Evolutionary conservation across 2,888 invertebrate species (phyloP), one percentile per base, ranked within the genome.

Genomic region (Oligia strigilis): DNA sequence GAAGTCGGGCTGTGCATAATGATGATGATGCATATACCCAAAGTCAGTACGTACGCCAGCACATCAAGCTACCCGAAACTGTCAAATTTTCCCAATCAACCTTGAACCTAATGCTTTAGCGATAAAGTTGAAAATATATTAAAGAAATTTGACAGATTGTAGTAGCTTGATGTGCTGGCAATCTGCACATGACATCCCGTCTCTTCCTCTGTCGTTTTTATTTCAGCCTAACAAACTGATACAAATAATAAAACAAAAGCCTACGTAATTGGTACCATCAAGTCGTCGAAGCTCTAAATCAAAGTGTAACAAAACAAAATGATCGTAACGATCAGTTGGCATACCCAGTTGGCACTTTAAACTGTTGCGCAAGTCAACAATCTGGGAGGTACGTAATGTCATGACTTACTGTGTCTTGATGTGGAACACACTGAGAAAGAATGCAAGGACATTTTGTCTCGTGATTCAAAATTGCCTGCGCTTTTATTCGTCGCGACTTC

Each of bases 301-400:
- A 84, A 86, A 88, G 78, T 77, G 64, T 52, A 77, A 64, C 65
- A 83, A 86, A 87, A 86, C 75, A 77, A 89, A 88, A 82, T 60
- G 76, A 79, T 82, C 65, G 77, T 52, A 82, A 77, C 70, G 80
- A 86, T 88, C 78, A 78, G 70, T 85, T 84, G 86, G 85, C 84
- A 84, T 85, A 81, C 81, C 72, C 78, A 58, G 75, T 86, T 90
- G 88, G 85, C 89, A 88, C 84, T 84, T 83, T 82, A 77, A 70
- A 86, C 85, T 87, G 75, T 88, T 89, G 85, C 86, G 78, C 87
- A 88, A 88, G 74, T 74, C 77, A 78, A 81, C 77, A 64, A 78
- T 82, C 73, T 86, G 85, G 73, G 83, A 83, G 86, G 84, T 72
- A 72, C 78, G 78, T 83, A 82, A 77, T 81, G 78, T 81, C 80